Evolutionary conservation across 2,888 invertebrate species (phyloP), one percentile per base, ranked within the genome.

Genomic region (Ctenicera cuprea): DNA sequence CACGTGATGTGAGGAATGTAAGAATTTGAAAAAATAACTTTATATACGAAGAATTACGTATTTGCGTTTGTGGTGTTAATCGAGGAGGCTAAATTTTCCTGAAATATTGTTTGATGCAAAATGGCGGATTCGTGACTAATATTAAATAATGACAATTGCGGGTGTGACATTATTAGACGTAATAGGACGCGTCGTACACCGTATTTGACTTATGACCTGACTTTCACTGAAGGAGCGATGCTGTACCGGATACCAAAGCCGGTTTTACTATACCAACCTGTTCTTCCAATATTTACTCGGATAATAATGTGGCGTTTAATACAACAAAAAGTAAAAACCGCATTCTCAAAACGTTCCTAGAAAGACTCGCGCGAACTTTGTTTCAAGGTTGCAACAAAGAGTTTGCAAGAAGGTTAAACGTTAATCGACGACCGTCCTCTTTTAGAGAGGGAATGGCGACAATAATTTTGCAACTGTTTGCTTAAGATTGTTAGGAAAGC

Each of bases 191-290:
- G 64, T 71, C 65, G 30, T 71, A 59, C 62, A 37, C 61, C 50
- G 48, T 20, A 18, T 20, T 9, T 45, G 62, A 70, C 74, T 66
- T 72, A 65, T 72, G 71, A 59, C 65, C 68, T 45, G 45, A 74
- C 74, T 74, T 74, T 74, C 74, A 74, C 74, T 74, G 33, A 33
- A 41, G 38, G 45, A 41, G 45, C 59, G 68, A 68, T 68, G 68
- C 68, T 33, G 68, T 66, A 66, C 71, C 71, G 66, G 71, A 72
- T 65, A 50, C 71, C 71, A 22, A 48, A 66, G 65, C 71, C 61
- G 66, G 71, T 72, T 72, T 20, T 69, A 14, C 54, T 57, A 38
- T 41, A 14, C 65, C 65, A 72, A 72, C 71, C 66, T 72, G 71
- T 72, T 72, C 64, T 64, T 71, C 63, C 63, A 71, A 64, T 59